Base-by-base conservation (phyloP, 2,113 vertebrate genomes). In the Zosterops japonicus region DNA sequence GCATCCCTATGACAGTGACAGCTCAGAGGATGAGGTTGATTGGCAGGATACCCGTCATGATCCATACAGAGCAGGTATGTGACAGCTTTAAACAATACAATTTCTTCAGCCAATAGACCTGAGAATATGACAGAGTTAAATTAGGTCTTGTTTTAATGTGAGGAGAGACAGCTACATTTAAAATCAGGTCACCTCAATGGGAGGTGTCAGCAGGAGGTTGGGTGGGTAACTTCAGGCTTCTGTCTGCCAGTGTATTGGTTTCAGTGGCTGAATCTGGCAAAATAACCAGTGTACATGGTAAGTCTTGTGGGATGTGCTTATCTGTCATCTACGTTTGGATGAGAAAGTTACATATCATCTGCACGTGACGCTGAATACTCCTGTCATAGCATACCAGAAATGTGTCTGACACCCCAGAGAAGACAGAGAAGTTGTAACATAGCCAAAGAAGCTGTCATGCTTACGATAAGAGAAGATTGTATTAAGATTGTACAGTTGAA, bases 11-110 rank as follows among this genome's bases (percentile, higher is more conserved):
- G 99, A 99, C 95, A 99, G 99, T 35, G 99, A 99, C 97, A 99
- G 99, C 96, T 99, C 99, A 0, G 99, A 99, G 92, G 99, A 99
- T 74, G 99, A 99, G 96, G 99, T 99, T 39, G 99, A 99, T 95
- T 99, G 99, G 99, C 99, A 99, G 95, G 99, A 99, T 96, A 99
- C 99, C 7, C 97, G 98, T 24, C 97, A 99, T 25, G 99, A 99
- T 96, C 99, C 99, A 18, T 99, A 99, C 42, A 98, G 97, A 97
- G 98, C 98, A 88, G 99, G 99, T 99, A 97, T 36, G 89, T 71
- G 63, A 27, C 33, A 28, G 46, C 36, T 75, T 46, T 59, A 61
- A 78, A 17, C 31, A 47, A 18, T 36, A 44, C 8, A 7, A 5
- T 75, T 57, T 78, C 29, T 55, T 67, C 0, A 1, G 25, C 46